phyloP scores from a whole-genome alignment of 2,113 vertebrate species.

The Plecotus auritus region DNA sequence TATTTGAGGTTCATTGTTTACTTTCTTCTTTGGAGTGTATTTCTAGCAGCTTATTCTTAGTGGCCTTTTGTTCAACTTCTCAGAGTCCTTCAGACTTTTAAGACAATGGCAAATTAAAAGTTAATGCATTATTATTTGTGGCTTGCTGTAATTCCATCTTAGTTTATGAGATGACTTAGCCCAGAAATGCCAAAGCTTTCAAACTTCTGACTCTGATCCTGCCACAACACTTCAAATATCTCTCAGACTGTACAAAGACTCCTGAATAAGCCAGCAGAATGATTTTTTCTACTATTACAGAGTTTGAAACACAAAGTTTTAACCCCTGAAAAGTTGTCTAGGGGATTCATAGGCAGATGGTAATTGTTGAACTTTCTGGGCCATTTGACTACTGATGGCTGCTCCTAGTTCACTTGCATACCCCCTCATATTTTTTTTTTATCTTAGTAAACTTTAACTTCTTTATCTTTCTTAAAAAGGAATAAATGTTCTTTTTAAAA shows the following conservation, averaged over 20 bases:
- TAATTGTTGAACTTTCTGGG: not conserved
- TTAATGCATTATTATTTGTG: slow-evolving; percentile 49
- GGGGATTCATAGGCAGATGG: not conserved
- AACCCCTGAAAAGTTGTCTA: slow-evolving; percentile 8
- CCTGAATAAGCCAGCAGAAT: slow-evolving; percentile 21
- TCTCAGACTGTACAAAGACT: slow-evolving; percentile 50
- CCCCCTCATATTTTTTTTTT: not conserved
- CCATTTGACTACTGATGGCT: slow-evolving; percentile 40
- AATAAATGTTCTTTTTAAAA: not conserved
- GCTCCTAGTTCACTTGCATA: slow-evolving; percentile 54
- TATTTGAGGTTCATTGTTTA: slow-evolving; percentile 67
- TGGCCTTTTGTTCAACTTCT: slow-evolving; percentile 57
- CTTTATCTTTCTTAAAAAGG: not conserved
- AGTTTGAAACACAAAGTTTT: slow-evolving; percentile 50
- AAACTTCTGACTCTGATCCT: slow-evolving; percentile 55
- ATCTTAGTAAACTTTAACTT: slow-evolving; percentile 58
- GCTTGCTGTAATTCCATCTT: slow-evolving; percentile 34
- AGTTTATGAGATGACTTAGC: slow-evolving; percentile 20
- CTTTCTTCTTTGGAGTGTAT: slow-evolving; percentile 57
- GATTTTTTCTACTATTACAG: slow-evolving; percentile 37
- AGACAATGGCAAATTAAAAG: slow-evolving; percentile 66
- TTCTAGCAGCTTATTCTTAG: slow-evolving; percentile 54
- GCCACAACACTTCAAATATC: slow-evolving; percentile 43
- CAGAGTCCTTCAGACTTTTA: slow-evolving; percentile 11
- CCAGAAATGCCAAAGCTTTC: slow-evolving; percentile 35